phyloP scores from a whole-genome alignment of 2,113 vertebrate genomes.

The Merops nubicus region DNA sequence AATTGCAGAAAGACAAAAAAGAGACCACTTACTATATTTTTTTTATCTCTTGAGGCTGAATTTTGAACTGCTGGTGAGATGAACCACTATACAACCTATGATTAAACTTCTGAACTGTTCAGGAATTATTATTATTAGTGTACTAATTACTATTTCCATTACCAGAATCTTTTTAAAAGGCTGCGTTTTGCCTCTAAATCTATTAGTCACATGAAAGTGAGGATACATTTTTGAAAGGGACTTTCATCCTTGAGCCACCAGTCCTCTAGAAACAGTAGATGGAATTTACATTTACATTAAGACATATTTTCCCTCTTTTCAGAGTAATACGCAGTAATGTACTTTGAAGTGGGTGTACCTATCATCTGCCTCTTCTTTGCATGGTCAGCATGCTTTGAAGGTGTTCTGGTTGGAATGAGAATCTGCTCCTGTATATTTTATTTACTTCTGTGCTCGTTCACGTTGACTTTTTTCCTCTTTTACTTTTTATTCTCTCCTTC shows the following conservation, averaged over 20 bases:
- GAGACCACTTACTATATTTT: not conserved
- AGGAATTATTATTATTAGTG: not conserved
- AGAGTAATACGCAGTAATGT: not conserved
- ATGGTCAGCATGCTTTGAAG: not conserved
- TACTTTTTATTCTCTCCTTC: not conserved
- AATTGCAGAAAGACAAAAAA: not conserved
- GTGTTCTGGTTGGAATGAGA: not conserved
- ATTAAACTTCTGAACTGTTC: not conserved
- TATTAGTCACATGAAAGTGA: not conserved
- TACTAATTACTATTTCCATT: slow-evolving; percentile 11
- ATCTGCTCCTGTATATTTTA: not conserved
- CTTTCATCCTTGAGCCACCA: not conserved
- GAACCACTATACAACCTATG: not conserved
- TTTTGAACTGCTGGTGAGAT: not conserved
- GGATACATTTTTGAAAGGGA: not conserved
- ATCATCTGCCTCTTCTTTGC: not conserved
- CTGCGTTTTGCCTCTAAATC: not conserved
- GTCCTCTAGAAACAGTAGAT: not conserved
- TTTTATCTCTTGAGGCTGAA: not conserved
- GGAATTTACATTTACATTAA: not conserved
- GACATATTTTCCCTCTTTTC: not conserved
- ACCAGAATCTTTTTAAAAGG: not conserved
- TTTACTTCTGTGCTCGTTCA: not conserved
- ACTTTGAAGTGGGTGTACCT: not conserved
- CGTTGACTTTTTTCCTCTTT: not conserved